Base-by-base conservation (phyloP, 2,888 invertebrate species). In the Blastobasis adustella region DNA sequence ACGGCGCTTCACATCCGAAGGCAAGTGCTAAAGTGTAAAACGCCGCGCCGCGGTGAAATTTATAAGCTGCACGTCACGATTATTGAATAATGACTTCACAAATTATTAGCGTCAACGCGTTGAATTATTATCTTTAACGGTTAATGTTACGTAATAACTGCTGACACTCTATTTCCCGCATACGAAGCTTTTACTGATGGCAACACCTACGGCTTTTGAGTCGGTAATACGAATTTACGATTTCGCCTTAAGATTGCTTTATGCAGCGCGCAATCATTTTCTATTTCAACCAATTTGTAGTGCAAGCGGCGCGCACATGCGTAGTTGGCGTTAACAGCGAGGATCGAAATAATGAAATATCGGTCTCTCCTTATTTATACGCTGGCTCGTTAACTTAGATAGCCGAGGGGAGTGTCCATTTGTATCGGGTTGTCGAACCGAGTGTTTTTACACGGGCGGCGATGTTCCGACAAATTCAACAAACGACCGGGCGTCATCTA, bases 21-120 rank as follows among this genome's bases (percentile, higher is more conserved):
- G 60, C 76, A 78, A 86, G 88, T 87, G 87, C 85, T 87, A 88
- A 88, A 86, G 86, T 88, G 87, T 88, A 82, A 87, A 86, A 82
- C 73, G 81, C 71, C 42, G 42, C 42, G 42, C 42, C 9, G 73
- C 82, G 75, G 80, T 82, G 82, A 82, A 84, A 84, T 85, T 80
- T 83, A 83, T 83, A 82, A 82, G 71, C 75, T 73, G 61, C 69
- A 68, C 80, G 79, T 86, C 87, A 87, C 86, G 86, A 84, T 79
- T 77, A 83, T 82, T 85, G 79, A 85, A 84, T 84, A 82, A 84
- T 80, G 79, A 80, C 76, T 78, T 73, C 64, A 77, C 75, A 82
- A 81, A 76, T 82, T 69, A 71, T 73, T 76, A 73, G 65, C 74
- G 74, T 77, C 76, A 72, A 72, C 69, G 62, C 56, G 69, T 73